Conservation (phyloP, 2,113 vertebrate species). For the Ciconia maguari region DNA sequence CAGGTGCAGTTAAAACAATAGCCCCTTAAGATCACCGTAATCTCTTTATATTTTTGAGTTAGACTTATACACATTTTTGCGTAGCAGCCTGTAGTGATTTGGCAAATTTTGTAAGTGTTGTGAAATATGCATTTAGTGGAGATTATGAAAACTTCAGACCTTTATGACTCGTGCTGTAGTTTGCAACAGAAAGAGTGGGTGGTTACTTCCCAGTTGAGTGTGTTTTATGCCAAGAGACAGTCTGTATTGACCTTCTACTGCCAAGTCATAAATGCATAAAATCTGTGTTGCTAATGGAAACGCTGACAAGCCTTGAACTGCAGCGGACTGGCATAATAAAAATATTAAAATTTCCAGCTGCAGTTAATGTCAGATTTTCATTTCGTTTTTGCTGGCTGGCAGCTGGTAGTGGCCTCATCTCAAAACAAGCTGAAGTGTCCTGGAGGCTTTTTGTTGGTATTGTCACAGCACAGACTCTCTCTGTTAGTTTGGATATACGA, state of each 20-base stretch:
- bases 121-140: not conserved
- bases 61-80: not conserved
- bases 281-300: constrained; percentile 46
- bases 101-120: not conserved
- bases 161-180: not conserved
- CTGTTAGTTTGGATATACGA: not conserved
- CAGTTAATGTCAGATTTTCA: not conserved
- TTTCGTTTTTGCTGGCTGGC: not conserved
- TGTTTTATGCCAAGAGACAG: not conserved
- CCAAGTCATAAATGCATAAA: constrained; percentile 33
- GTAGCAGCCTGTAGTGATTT: not conserved
- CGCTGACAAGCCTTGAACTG: not conserved
- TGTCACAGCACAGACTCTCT: not conserved
- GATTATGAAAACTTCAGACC: not conserved
- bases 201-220: not conserved
- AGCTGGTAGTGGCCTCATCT: not conserved
- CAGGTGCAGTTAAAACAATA: not conserved
- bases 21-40: not conserved
- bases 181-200: not conserved
- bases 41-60: not conserved
- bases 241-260: constrained; percentile 1
- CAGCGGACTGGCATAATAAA: not conserved
- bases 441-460: not conserved
- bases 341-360: constrained; percentile 31
- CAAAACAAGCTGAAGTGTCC: not conserved